Conservation (phyloP, 1,140 invertebrate genomes). For the Phymastichus coffea region DNA sequence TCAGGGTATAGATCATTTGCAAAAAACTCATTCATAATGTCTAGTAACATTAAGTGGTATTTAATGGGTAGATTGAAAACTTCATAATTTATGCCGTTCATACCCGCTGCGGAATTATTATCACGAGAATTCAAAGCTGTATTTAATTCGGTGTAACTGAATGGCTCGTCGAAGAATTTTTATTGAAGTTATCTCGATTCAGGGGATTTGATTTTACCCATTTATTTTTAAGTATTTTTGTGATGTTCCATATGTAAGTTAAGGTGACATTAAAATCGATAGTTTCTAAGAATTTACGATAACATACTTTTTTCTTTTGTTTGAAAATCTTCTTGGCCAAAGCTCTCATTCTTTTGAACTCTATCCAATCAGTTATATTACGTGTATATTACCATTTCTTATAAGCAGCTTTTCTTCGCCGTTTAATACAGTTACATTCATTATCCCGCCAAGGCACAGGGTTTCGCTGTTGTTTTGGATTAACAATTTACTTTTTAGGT, state of each 20-base stretch:
- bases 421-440: background rate
- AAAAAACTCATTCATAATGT: too few species aligned
- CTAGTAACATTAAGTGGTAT: too few species aligned
- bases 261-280: background rate
- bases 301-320: conserved; percentile 10
- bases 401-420: background rate
- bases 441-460: conserved; percentile 3
- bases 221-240: background rate
- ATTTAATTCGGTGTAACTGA: too few species aligned
- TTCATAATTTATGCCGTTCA: too few species aligned
- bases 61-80: too few species aligned
- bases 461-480: background rate
- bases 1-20: too few species aligned
- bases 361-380: background rate
- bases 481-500: background rate
- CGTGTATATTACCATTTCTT: conserved; percentile 3
- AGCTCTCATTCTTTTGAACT: conserved; percentile 2
- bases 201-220: background rate
- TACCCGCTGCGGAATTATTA: too few species aligned
- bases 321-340: background rate
- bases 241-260: background rate
- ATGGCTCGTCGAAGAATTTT: too few species aligned
- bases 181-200: too few species aligned
- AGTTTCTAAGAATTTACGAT: background rate
- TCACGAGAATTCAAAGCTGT: too few species aligned